Evolutionary conservation across 2,113 vertebrate genomes (phyloP).

Genomic region (Coptodon bakossiorum): DNA sequence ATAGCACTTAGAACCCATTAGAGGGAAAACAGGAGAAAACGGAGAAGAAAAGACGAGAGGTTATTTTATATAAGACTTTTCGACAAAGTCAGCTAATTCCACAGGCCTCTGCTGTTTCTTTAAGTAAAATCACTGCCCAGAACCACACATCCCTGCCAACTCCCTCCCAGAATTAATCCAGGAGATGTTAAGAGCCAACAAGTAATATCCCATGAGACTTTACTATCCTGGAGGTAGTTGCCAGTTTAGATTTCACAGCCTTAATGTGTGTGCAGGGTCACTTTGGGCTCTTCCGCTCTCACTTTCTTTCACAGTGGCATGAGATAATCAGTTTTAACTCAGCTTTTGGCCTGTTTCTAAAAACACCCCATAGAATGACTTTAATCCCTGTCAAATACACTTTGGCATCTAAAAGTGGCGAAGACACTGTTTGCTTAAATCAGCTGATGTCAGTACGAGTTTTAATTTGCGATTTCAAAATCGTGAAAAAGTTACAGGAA

Average conservation of each 20-base stretch:
- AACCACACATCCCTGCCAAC: background rate
- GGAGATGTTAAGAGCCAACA: slow-evolving; percentile 7
- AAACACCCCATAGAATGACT: background rate
- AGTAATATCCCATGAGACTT: slow-evolving; percentile 25
- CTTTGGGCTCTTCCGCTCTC: background rate
- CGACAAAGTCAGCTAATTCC: slow-evolving; percentile 16
- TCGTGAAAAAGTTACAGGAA: background rate
- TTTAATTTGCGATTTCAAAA: background rate
- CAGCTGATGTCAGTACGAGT: background rate
- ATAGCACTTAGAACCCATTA: background rate
- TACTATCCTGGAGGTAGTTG: slow-evolving; percentile 8
- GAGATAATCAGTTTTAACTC: slow-evolving; percentile 21
- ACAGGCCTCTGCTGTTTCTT: background rate
- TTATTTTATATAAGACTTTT: background rate
- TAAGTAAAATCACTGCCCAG: background rate
- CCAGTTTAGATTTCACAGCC: slow-evolving; percentile 27
- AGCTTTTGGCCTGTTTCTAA: background rate
- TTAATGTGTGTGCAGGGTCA: slow-evolving; percentile 24
- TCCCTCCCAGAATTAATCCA: slow-evolving; percentile 4
- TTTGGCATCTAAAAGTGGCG: background rate
- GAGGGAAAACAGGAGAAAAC: background rate
- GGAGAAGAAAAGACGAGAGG: background rate
- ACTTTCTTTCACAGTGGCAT: background rate
- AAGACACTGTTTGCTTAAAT: background rate
- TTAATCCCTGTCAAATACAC: background rate